A percentile compares a stretch with the other conserved stretches of the same genome.
phyloP scores from a whole-genome alignment of 2,113 vertebrate genomes.

The Columbina picui region DNA sequence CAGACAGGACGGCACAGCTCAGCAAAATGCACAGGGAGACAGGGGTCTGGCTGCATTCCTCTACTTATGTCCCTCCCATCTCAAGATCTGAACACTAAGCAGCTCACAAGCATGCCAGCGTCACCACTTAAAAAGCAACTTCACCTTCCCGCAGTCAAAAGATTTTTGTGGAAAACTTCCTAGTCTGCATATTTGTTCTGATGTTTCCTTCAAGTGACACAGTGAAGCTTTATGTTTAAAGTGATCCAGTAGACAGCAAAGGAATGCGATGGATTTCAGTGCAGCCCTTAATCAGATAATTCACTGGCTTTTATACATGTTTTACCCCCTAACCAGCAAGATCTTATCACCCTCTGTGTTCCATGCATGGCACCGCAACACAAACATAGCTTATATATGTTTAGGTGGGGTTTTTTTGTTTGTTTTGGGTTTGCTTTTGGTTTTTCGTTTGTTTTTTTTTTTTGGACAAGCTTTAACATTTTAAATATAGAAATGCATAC shows the following conservation, averaged over 20 bases:
- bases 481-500: constrained; percentile 73
- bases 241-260: background rate
- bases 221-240: background rate
- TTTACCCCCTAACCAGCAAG: background rate
- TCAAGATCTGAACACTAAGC: background rate
- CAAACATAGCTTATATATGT: background rate
- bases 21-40: background rate
- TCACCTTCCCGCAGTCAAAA: background rate
- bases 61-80: background rate
- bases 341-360: background rate
- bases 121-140: background rate
- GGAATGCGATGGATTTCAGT: background rate
- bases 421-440: too few relatives aligned
- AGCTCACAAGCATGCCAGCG: background rate
- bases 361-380: background rate
- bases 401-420: too few relatives aligned
- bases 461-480: background rate
- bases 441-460: background rate
- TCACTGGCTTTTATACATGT: background rate
- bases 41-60: background rate
- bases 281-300: background rate
- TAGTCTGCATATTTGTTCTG: background rate
- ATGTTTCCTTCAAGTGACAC: background rate
- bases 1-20: background rate
- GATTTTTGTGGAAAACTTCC: background rate